These are phyloP conservation scores for Silurus glanis DNA, from an alignment of 2,113 vertebrate genomes.

Conservation along the genomic window DNA sequence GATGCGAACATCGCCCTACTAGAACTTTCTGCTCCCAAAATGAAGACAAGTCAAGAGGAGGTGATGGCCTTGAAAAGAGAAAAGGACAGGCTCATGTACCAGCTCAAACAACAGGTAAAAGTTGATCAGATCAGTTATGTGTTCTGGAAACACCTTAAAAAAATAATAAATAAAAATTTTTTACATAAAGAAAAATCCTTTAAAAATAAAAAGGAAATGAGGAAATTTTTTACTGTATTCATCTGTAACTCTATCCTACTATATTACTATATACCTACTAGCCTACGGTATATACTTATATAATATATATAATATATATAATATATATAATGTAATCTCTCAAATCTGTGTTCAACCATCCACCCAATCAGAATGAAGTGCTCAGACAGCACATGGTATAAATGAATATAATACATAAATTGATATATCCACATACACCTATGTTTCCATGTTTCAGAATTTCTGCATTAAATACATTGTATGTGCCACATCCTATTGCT, in stretches of 20 bases:
- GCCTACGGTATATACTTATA: no score
- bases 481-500: neutral
- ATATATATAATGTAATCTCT: no score
- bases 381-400: no score
- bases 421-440: neutral
- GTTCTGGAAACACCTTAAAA: neutral
- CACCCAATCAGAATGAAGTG: no score
- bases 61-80: slow-evolving; percentile 91
- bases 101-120: slow-evolving; percentile 94
- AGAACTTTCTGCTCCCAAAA: slow-evolving; percentile 90
- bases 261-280: no score
- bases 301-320: no score
- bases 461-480: neutral
- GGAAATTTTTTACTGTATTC: no score
- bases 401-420: no score
- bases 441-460: neutral
- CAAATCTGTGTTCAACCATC: no score
- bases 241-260: no score
- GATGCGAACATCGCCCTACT: slow-evolving; percentile 95
- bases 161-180: neutral
- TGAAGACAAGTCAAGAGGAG: slow-evolving; percentile 92
- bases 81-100: slow-evolving; percentile 92
- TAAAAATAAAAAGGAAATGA: no score
- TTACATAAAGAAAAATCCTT: no score
- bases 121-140: slow-evolving; percentile 1